Percentiles rank a stretch among this genome's conserved stretches.
phyloP scores from a whole-genome alignment of 2,113 vertebrate species.

The Onychostruthus taczanowskii region DNA sequence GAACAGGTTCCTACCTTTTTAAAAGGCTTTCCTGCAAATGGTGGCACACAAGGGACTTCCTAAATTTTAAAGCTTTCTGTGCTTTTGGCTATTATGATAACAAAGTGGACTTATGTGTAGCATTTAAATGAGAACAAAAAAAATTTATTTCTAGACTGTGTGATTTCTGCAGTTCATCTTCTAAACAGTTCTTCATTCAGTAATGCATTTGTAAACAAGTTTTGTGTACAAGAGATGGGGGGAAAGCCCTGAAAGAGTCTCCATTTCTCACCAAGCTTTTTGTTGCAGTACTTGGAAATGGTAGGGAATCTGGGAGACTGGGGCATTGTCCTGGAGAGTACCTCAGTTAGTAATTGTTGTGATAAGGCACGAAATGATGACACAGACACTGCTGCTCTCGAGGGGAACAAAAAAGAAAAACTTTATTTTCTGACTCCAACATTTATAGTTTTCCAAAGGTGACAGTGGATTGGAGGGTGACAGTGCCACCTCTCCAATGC shows the following conservation, averaged over 20 bases:
- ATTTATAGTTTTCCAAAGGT: no score
- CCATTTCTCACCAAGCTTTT: not conserved
- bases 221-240: not conserved
- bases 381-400: no score
- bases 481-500: no score
- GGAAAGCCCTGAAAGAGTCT: not conserved
- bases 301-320: not conserved
- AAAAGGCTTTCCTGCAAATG: not conserved
- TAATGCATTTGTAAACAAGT: not conserved
- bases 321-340: not conserved
- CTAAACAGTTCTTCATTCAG: not conserved
- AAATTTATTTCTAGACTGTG: not conserved
- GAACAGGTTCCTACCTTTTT: not conserved
- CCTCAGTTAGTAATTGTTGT: no score
- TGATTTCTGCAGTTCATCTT: not conserved
- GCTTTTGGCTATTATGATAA: not conserved
- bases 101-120: not conserved
- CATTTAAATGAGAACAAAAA: not conserved
- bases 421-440: no score
- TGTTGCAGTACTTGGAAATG: not conserved
- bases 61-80: not conserved
- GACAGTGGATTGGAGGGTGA: no score
- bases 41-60: not conserved
- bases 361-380: no score
- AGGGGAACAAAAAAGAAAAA: no score